Evolutionary conservation across 2,888 invertebrate genomes (phyloP).

Genomic region (Onchidella celtica): DNA sequence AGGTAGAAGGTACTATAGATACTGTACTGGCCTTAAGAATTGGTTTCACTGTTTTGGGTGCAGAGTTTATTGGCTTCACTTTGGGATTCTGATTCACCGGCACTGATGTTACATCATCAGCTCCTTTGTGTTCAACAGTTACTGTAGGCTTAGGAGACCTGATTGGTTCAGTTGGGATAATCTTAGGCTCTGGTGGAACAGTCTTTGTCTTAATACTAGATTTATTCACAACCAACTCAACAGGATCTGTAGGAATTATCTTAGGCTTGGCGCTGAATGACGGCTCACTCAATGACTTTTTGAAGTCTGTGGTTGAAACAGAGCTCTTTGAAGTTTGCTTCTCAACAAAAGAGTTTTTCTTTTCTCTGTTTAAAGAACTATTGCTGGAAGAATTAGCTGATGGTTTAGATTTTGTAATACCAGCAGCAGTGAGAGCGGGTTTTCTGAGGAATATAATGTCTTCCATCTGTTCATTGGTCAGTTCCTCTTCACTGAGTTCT

Average conservation of each 20-base stretch:
- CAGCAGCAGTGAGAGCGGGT: conserved; percentile 14
- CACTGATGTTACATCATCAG: neutral
- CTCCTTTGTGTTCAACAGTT: neutral
- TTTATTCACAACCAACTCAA: conserved; percentile 1
- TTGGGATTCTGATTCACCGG: neutral
- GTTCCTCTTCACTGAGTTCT: conserved; percentile 49
- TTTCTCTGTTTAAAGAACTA: neutral
- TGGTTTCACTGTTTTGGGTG: conserved; percentile 4
- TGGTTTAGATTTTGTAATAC: neutral
- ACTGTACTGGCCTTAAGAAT: conserved; percentile 10
- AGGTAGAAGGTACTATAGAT: neutral
- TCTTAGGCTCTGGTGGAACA: conserved; percentile 15
- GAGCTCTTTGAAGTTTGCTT: conserved; percentile 1
- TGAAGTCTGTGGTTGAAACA: neutral
- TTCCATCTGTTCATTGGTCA: conserved; percentile 50
- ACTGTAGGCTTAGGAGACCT: neutral
- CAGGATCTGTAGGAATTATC: conserved; percentile 42
- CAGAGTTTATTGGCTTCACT: neutral
- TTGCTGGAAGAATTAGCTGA: neutral
- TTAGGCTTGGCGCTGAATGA: conserved; percentile 16
- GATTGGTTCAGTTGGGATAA: conserved; percentile 40
- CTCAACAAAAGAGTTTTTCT: neutral
- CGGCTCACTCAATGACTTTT: neutral
- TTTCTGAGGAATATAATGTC: conserved; percentile 48
- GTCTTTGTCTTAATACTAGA: neutral